Evolutionary conservation across 2,888 invertebrate species (phyloP), one percentile per base, ranked within the genome.

Genomic region (Cremastinae sp.): DNA sequence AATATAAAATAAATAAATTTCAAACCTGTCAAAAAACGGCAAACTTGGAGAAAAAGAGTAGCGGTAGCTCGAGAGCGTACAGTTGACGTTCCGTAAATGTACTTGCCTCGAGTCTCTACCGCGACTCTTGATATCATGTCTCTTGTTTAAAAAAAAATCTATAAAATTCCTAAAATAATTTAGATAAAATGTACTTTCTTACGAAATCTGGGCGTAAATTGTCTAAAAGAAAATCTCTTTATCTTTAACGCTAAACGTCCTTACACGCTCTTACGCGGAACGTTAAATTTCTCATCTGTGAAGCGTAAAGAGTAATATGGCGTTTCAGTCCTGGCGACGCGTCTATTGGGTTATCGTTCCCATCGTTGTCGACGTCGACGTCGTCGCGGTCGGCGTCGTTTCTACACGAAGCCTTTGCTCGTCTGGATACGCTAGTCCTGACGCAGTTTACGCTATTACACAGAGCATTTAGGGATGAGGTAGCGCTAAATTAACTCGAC

Each of bases 321-420:
- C 20, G 35, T 53, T 59, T 51, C 49, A 70, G 61, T 43, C 35
- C 35, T 49, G 68, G 61, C 70, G 70, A 53, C 53, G 53, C 53
- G 70, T 69, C 59, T 59, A 51, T 69, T 59, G 41, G 59, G 59
- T 61, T 70, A 70, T 70, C 70, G 70, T 70, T 68, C 47, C 47
- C 61, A 51, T 18, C 58, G 41, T 69, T 16, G 58, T 37, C 58
- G 37, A 37, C 58, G 58, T 55, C 66, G 37, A 9, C 61, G 28
- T 45, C 49, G 7, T n/a, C 56, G 56, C 37, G 41, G 59, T 37
- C 61, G 59, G 18, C 37, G 37, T 58, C 43, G 43, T 35, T n/a
- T 55, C 65, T 55, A 41, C 51, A 39, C 43, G 37, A 62, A 37
- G 28, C 39, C 43, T 59, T 70, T 18, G 41, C 61, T 70, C 70